Conservation (phyloP, 2,888 invertebrate genomes). For the Carpatolechia fugitivella region DNA sequence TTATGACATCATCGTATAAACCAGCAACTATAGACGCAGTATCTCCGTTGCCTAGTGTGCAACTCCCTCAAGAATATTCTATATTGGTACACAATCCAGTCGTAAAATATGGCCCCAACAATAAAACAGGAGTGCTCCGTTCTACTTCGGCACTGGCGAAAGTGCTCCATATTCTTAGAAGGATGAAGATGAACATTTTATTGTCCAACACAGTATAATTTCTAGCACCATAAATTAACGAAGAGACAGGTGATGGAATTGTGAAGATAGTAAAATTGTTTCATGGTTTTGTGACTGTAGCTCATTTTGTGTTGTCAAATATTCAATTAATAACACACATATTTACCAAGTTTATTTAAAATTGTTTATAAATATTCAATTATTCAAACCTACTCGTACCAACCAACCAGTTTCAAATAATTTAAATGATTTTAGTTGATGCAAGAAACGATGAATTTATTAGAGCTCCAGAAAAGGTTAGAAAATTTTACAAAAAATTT, state of each 20-base stretch:
- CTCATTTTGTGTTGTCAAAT: not conserved
- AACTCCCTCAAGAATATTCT: slow-evolving; percentile 40
- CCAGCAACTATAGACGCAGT: not conserved
- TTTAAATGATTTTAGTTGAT: no score
- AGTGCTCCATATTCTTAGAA: slow-evolving; percentile 69
- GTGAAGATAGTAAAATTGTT: not conserved
- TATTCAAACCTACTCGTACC: no score
- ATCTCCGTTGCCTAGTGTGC: slow-evolving; percentile 3
- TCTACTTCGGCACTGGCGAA: slow-evolving; percentile 66
- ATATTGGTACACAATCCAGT: slow-evolving; percentile 77
- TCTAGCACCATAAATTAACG: slow-evolving; percentile 25
- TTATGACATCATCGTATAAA: no score
- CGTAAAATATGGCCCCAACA: slow-evolving; percentile 78
- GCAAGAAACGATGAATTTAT: no score
- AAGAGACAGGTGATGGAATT: slow-evolving; percentile 1
- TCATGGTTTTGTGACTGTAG: not conserved
- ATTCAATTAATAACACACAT: no score
- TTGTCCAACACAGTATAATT: slow-evolving; percentile 58
- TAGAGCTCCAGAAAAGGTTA: no score
- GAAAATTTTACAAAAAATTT: no score
- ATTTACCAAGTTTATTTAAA: no score
- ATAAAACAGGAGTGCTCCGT: slow-evolving; percentile 76
- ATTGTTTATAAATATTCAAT: no score
- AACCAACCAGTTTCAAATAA: no score
- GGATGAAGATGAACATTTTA: slow-evolving; percentile 56